phyloP scores from a whole-genome alignment of 2,113 vertebrate species.

The Piaya cayana region DNA sequence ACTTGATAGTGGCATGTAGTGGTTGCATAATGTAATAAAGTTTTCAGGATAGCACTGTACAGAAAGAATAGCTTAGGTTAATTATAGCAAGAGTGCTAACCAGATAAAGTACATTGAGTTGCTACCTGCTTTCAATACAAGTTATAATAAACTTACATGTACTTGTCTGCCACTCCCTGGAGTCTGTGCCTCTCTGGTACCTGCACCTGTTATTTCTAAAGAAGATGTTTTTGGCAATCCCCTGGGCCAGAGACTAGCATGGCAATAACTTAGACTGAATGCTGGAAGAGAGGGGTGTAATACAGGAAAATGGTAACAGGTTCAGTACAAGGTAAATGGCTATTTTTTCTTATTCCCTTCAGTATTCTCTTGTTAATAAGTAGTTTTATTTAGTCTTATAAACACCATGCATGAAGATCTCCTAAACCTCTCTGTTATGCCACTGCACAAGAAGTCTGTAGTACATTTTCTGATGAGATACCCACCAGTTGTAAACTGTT shows the following conservation, averaged over 20 bases:
- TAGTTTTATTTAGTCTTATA: neutral
- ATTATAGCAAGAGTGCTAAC: neutral
- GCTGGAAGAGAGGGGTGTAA: neutral
- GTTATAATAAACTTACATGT: neutral
- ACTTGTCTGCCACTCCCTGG: fast-evolving
- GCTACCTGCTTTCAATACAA: neutral
- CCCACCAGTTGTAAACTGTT: neutral
- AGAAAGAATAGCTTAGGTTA: neutral
- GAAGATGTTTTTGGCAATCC: neutral
- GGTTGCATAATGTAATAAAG: neutral
- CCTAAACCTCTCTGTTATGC: neutral
- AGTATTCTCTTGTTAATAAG: neutral
- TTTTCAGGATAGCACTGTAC: neutral
- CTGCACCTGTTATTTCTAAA: neutral
- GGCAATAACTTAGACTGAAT: neutral
- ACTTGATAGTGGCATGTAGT: neutral
- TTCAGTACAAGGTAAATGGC: neutral
- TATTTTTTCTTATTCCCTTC: neutral
- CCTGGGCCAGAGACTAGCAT: neutral
- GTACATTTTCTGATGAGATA: neutral
- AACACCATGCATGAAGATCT: neutral
- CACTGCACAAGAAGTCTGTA: neutral
- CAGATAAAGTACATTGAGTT: neutral
- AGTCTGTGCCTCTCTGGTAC: too few species aligned
- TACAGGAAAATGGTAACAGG: neutral